Evolutionary conservation across 2,113 vertebrate genomes (phyloP), one percentile per base, ranked within the genome.

Genomic region (Machaerirhynchus nigripectus): DNA sequence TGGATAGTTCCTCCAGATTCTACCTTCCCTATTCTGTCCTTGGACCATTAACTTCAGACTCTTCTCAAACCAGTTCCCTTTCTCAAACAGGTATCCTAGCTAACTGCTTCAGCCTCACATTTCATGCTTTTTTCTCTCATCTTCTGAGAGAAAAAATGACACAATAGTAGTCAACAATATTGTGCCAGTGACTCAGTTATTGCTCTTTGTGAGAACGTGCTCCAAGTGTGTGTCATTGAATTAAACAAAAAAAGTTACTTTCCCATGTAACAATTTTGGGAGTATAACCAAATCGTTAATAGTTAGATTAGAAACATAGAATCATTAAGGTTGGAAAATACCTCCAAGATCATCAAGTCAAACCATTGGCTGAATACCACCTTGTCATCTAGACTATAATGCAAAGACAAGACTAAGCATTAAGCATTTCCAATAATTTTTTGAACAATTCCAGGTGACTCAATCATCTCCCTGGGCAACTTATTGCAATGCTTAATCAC

Each of bases 121-220:
- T 53, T 40, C 3, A 4, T 46, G 15, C 0, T 44, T 74, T 84
- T 77, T 47, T 35, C 12, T 75, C 17, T 74, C 9, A 61, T 35
- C 5, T 75, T 33, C 35, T 50, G 15, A 70, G 26, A 82, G 42
- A 78, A 67, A 87, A 35, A 5, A 46, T 33, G 30, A 33, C 13
- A 6, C 5, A 49, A 2, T 7, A 50, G 14, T 6, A 50, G 6
- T 35, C 22, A 67, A 63, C 11, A 60, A 15, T 61, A 61, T 46
- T 84, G 27, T 68, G 7, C 28, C 9, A 77, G 9, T 71, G 21
- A 80, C 18, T 84, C 21, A 40, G 17, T 11, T 57, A 26, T 8
- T 37, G 5, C 8, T 42, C 1, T 61, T n/a, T 67, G 14, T 47
- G 11, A 87, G 24, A 84, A 63, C 0, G 1, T 31, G 11, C 2